Conservation (phyloP, 1,140 invertebrate genomes). For the Nixonia krombeini region DNA sequence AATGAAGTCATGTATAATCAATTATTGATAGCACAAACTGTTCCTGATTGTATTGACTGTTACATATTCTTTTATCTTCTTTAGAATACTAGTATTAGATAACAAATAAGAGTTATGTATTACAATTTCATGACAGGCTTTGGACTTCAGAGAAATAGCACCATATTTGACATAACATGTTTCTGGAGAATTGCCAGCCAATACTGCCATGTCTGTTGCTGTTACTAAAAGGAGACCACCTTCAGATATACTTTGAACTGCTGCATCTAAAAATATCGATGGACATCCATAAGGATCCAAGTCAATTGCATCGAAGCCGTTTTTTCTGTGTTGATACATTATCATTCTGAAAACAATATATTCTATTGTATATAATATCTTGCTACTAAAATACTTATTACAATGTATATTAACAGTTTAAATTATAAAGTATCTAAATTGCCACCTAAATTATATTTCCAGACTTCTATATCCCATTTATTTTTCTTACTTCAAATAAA, state of each 20-base stretch:
- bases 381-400: conserved; percentile 1
- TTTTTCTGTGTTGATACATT: conserved; percentile 85
- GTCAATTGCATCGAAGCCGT: conserved; percentile 91
- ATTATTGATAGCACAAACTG: background rate
- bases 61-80: no score
- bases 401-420: conserved; percentile 10
- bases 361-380: background rate
- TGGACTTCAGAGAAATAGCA: conserved; percentile 87
- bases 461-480: no score
- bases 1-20: background rate
- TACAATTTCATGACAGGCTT: conserved; percentile 96
- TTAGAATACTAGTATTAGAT: no score
- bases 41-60: no score
- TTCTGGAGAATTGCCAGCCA: conserved; percentile 96
- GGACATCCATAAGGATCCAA: conserved; percentile 98
- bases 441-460: conserved; percentile 1
- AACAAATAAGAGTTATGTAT: conserved; percentile 31
- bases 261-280: conserved; percentile 92
- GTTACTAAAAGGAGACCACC: conserved; percentile 93
- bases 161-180: conserved; percentile 97
- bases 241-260: conserved; percentile 85
- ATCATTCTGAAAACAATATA: conserved; percentile 77
- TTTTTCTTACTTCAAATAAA: no score
- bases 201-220: conserved; percentile 97
- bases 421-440: no score